Conservation (phyloP, 2,797 vertebrate genomes). For the Mycteria americana region DNA sequence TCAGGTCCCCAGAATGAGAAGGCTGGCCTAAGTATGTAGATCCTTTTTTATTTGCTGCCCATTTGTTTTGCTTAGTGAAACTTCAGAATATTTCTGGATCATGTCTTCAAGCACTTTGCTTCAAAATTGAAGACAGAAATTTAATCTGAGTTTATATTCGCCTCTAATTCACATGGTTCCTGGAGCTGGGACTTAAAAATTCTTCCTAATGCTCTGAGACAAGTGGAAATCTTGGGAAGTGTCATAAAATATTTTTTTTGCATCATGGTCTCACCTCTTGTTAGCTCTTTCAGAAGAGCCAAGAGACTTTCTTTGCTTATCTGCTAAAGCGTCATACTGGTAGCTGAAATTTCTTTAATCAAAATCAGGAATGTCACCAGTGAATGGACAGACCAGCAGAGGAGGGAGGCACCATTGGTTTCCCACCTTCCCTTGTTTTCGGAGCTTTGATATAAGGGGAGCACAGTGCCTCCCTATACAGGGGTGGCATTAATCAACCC, state of each 20-base stretch:
- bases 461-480: not conserved
- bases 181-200: not conserved
- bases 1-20: constrained; percentile 18
- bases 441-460: not conserved
- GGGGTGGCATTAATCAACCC: not conserved
- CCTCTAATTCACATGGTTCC: not conserved
- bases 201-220: not conserved
- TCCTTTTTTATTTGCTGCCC: not conserved
- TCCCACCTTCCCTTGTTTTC: not conserved
- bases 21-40: not conserved
- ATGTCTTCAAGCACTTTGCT: not conserved
- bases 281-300: not conserved
- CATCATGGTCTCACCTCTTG: not conserved
- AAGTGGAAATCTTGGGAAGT: not conserved
- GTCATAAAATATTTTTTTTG: not conserved
- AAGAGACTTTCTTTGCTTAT: not conserved
- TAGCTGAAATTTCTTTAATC: not conserved
- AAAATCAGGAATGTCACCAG: not conserved
- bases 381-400: not conserved
- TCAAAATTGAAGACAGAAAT: not conserved
- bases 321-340: not conserved
- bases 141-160: not conserved
- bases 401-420: not conserved
- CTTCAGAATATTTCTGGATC: not conserved
- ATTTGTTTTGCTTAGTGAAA: not conserved